Conservation (phyloP, 2,113 vertebrate species). For the Danionella cerebrum region DNA sequence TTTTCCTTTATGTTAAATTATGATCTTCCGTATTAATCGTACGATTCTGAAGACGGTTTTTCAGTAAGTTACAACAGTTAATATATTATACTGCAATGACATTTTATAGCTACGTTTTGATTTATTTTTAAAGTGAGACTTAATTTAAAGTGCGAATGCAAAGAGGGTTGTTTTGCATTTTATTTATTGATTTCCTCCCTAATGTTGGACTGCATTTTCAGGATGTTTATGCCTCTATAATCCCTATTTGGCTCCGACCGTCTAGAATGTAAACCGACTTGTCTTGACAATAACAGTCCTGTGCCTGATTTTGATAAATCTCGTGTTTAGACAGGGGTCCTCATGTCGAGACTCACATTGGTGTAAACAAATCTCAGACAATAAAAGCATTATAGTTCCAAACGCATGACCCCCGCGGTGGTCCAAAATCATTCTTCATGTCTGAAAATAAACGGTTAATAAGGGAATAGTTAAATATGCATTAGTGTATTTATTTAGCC, state of each 20-base stretch:
- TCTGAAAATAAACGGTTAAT: not conserved
- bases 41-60: conserved; percentile 78
- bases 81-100: conserved; percentile 88
- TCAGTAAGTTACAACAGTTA: conserved; percentile 73
- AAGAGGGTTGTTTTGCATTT: conserved; percentile 63
- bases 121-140: conserved; percentile 76
- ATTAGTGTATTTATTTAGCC: conserved; percentile 8
- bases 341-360: not conserved
- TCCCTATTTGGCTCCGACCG: conserved; percentile 54
- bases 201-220: conserved; percentile 80
- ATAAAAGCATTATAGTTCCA: not conserved
- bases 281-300: conserved; percentile 58
- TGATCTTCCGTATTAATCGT: conserved; percentile 86
- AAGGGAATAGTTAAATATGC: conserved; percentile 4
- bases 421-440: not conserved
- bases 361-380: not conserved
- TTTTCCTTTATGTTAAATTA: conserved; percentile 92
- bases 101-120: conserved; percentile 80
- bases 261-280: conserved; percentile 69
- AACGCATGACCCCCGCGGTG: not conserved
- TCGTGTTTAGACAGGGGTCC: conserved; percentile 32
- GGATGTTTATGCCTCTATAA: conserved; percentile 38
- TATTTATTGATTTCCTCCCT: conserved; percentile 75
- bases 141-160: conserved; percentile 80
- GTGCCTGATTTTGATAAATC: conserved; percentile 46